Evolutionary conservation across 2,113 vertebrate species (phyloP).

Genomic region (Antigone vipio): DNA sequence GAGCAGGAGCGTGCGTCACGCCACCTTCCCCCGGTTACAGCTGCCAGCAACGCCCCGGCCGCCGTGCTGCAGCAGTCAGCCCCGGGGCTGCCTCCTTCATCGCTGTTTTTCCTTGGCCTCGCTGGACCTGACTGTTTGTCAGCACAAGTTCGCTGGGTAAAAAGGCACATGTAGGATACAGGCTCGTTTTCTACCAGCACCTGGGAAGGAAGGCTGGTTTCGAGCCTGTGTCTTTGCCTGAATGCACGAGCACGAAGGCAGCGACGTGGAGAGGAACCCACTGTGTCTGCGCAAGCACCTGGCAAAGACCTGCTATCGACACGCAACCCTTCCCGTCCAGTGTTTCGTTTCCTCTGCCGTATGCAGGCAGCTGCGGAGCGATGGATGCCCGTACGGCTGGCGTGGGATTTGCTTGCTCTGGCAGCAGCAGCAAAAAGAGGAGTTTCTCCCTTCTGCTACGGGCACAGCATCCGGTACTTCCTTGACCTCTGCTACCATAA

Average conservation of each 20-base stretch:
- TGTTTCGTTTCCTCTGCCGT: background rate
- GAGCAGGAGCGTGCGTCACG: background rate
- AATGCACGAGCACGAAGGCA: accelerated
- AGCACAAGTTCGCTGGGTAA: accelerated
- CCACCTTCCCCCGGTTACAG: background rate
- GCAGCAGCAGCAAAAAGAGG: background rate
- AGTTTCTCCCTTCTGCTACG: background rate
- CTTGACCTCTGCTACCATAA: background rate
- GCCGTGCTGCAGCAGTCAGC: accelerated
- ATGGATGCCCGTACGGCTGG: background rate
- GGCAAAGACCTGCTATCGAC: background rate
- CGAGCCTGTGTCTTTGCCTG: background rate
- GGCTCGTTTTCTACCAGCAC: background rate
- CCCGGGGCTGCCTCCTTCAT: background rate
- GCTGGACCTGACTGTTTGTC: background rate
- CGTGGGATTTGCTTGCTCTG: background rate
- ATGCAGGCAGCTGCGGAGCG: background rate
- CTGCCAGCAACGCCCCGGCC: accelerated
- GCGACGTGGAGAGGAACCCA: background rate
- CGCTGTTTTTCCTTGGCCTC: background rate
- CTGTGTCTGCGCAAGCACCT: background rate
- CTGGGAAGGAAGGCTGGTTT: background rate
- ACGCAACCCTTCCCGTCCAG: background rate
- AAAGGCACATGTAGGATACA: background rate
- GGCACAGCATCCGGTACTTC: background rate